A percentile compares a stretch with the other conserved stretches of the same genome.
Evolutionary conservation across 2,797 vertebrate genomes (phyloP).

Genomic region (Poecilia gillii): DNA sequence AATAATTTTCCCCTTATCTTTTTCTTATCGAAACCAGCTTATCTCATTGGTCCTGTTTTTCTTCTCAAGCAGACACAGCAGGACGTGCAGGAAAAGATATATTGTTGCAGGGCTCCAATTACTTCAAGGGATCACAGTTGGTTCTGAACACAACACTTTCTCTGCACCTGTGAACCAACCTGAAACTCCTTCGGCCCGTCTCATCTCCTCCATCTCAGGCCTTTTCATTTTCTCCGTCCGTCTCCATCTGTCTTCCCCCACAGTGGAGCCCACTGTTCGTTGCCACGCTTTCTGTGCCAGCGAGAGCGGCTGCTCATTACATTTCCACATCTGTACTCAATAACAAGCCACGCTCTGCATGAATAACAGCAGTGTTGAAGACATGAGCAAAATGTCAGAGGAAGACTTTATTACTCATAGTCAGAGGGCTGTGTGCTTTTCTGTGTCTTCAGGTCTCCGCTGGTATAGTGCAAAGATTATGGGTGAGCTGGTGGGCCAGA

Average conservation of each 20-base stretch:
- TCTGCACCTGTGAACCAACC: slow-evolving; percentile 68
- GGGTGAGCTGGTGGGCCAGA: not conserved
- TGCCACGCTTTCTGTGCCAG: slow-evolving; percentile 48
- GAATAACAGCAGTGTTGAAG: slow-evolving; percentile 80
- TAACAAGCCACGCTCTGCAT: slow-evolving; percentile 74
- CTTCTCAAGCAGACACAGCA: not conserved
- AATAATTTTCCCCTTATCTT: not conserved
- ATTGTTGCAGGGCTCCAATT: slow-evolving; percentile 10
- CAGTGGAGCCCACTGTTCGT: slow-evolving; percentile 71
- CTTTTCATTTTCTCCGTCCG: slow-evolving; percentile 46
- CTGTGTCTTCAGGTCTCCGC: slow-evolving; percentile 39
- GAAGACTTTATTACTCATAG: slow-evolving; percentile 76
- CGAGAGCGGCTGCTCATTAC: slow-evolving; percentile 75
- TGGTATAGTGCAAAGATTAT: slow-evolving; percentile 47
- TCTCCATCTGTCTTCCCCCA: slow-evolving; percentile 43
- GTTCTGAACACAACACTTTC: slow-evolving; percentile 18
- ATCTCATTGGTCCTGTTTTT: not conserved
- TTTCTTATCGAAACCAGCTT: not conserved
- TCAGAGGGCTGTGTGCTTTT: slow-evolving; percentile 43
- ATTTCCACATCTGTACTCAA: slow-evolving; percentile 80
- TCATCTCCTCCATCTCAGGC: slow-evolving; percentile 47
- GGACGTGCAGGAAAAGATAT: not conserved
- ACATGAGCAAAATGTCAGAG: slow-evolving; percentile 78
- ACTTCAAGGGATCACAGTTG: slow-evolving; percentile 48
- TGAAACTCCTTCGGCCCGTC: slow-evolving; percentile 26